phyloP scores from a whole-genome alignment of 2,888 invertebrate genomes.

The Synanthedon vespiformis region DNA sequence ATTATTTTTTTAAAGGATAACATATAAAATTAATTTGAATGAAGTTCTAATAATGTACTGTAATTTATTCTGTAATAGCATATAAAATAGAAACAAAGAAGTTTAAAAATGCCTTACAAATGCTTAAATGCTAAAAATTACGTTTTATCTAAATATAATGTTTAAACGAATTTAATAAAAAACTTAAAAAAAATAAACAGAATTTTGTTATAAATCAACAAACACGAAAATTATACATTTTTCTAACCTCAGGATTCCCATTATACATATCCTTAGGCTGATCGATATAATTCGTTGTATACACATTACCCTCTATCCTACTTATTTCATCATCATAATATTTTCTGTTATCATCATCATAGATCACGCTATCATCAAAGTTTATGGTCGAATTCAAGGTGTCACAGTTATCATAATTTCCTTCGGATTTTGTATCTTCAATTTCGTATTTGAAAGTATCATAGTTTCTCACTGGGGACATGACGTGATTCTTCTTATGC shows the following conservation, averaged over 20 bases:
- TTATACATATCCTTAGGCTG: constrained; percentile 19
- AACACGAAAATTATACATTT: constrained; percentile 40
- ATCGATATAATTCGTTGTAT: constrained; percentile 6
- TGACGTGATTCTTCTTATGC: constrained; percentile 15
- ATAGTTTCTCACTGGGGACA: constrained; percentile 19
- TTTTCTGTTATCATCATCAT: constrained; percentile 26
- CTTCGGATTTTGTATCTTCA: constrained; percentile 16
- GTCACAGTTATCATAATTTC: constrained; percentile 13
- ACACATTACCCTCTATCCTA: constrained; percentile 15
- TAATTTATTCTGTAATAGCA: too few species aligned
- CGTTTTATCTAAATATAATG: too few species aligned
- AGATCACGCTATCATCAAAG: constrained; percentile 44
- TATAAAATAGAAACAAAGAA: too few species aligned
- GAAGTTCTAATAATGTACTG: too few species aligned
- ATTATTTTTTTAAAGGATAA: too few species aligned
- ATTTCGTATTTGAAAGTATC: constrained; percentile 25
- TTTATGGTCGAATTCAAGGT: constrained; percentile 36
- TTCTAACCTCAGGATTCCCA: constrained; percentile 36
- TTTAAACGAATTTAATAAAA: constrained; percentile 2
- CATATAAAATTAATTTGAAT: too few species aligned
- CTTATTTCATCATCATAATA: constrained; percentile 26
- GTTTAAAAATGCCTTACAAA: too few species aligned
- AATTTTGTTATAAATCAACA: constrained; percentile 31
- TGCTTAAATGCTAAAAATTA: too few species aligned
- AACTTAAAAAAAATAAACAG: constrained; percentile 7